phyloP scores from a whole-genome alignment of 2,888 invertebrate genomes.

The Ophioninae sp. region DNA sequence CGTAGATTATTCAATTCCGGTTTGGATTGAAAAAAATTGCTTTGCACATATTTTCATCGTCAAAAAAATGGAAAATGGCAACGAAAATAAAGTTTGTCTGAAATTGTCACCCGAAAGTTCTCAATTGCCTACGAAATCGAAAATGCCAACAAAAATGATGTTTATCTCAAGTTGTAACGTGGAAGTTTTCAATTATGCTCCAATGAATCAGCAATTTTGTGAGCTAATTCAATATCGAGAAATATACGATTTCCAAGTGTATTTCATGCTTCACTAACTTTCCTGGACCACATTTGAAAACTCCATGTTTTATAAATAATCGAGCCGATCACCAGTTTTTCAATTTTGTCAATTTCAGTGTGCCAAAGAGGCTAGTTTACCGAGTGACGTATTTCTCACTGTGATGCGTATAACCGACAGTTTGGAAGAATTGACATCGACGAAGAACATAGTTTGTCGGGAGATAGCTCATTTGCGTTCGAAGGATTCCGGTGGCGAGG shows the following conservation, averaged over 20 bases:
- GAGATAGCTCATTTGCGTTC: slow-evolving; percentile 92
- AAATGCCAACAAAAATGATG: neutral
- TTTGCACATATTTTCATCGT: no score
- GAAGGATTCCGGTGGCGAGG: slow-evolving; percentile 92
- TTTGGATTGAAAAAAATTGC: no score
- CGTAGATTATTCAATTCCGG: no score
- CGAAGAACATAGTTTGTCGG: slow-evolving; percentile 89
- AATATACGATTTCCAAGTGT: no score
- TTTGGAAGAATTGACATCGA: slow-evolving; percentile 91
- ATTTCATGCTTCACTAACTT: no score
- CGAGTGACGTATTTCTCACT: slow-evolving; percentile 92
- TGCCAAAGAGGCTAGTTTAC: slow-evolving; percentile 87
- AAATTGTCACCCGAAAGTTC: no score
- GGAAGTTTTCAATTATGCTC: neutral
- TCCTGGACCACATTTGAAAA: neutral
- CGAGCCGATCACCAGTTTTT: neutral
- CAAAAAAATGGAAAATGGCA: no score
- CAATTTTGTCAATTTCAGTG: no score
- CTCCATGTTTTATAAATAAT: neutral
- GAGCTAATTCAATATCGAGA: no score
- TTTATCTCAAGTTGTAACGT: neutral
- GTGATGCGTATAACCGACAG: slow-evolving; percentile 90
- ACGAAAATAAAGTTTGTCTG: no score
- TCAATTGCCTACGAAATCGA: no score
- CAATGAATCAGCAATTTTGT: neutral